A percentile compares a stretch with the other conserved stretches of the same genome.
Evolutionary conservation across 2,797 vertebrate genomes (phyloP).

Genomic region (Onychomys arenicola): DNA sequence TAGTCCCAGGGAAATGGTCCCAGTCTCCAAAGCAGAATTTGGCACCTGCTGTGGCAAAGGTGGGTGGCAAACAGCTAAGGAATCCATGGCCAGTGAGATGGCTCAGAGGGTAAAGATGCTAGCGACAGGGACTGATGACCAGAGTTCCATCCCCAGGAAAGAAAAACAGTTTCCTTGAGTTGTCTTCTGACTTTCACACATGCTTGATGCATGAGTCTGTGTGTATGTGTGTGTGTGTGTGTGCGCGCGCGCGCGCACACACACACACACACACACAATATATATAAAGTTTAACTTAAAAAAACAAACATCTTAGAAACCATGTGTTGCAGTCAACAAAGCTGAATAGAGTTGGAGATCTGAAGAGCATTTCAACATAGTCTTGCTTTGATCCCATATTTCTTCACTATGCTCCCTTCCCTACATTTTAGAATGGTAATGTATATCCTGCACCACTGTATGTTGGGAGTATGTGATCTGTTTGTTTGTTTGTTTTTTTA

Average conservation of each 20-base stretch:
- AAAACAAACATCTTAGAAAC: too few species aligned
- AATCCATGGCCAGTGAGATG: not conserved
- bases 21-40: constrained; percentile 77
- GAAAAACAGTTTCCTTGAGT: not conserved
- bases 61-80: constrained; percentile 70
- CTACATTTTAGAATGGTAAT: not conserved
- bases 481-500: too few species aligned
- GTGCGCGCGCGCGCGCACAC: not conserved
- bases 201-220: not conserved
- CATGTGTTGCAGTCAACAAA: too few species aligned
- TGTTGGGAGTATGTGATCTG: not conserved
- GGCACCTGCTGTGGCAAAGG: constrained; percentile 82
- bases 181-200: not conserved
- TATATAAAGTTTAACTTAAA: too few species aligned
- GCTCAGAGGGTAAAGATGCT: not conserved
- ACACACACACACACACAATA: too few species aligned
- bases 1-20: constrained; percentile 72
- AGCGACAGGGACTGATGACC: not conserved
- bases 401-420: not conserved
- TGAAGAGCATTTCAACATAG: not conserved
- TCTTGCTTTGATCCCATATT: not conserved
- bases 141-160: not conserved
- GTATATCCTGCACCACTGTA: not conserved
- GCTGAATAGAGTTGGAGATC: too few species aligned
- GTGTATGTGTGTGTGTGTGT: too few species aligned